These are phyloP conservation scores for Thyatira batis DNA, from an alignment of 2,888 invertebrate genomes.

Conservation along the genomic window DNA sequence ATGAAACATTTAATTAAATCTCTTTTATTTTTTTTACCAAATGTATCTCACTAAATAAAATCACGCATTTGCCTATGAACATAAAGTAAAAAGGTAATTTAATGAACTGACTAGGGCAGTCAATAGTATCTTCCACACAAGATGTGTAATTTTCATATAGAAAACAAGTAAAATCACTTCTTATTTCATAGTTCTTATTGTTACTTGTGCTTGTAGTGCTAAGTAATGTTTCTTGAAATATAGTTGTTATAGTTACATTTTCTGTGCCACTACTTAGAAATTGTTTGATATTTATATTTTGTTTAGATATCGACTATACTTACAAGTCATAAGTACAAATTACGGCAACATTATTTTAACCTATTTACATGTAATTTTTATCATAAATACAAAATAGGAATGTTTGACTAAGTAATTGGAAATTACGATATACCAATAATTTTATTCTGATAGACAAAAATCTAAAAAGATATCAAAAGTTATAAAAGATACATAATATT, in stretches of 20 bases:
- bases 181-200: conserved; percentile 23
- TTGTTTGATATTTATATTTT: not conserved
- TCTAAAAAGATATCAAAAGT: not conserved
- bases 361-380: conserved; percentile 23
- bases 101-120: conserved; percentile 68
- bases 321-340: conserved; percentile 35
- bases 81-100: conserved; percentile 38
- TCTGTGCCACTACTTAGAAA: not conserved
- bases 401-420: conserved; percentile 9
- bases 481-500: not conserved
- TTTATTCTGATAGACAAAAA: not conserved
- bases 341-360: conserved; percentile 19
- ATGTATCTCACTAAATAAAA: conserved; percentile 66
- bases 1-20: conserved; percentile 38
- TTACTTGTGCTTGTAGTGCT: conserved; percentile 6
- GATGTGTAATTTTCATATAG: conserved; percentile 9
- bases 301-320: conserved; percentile 1
- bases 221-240: not conserved
- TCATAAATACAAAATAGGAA: conserved; percentile 25
- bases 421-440: not conserved
- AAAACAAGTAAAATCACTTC: conserved; percentile 12
- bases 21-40: conserved; percentile 59
- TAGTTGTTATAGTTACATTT: not conserved
- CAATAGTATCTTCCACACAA: conserved; percentile 31
- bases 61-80: conserved; percentile 58